These are phyloP conservation scores for Athene noctua DNA, from an alignment of 2,113 vertebrate genomes.

Conservation along the genomic window DNA sequence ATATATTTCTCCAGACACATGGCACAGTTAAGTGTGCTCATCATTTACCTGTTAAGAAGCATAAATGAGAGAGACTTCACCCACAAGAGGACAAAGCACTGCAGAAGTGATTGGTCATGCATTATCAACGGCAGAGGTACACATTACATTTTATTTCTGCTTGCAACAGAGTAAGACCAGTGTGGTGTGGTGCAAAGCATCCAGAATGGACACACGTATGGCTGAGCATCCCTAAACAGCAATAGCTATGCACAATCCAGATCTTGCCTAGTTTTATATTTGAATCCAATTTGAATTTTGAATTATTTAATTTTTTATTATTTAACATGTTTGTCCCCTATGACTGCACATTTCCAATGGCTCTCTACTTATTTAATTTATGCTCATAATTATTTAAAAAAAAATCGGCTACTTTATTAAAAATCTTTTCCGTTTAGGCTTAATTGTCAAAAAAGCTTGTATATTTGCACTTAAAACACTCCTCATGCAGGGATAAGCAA, in stretches of 20 bases:
- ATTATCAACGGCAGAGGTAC: background rate
- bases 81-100: background rate
- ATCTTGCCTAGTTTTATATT: background rate
- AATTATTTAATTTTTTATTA: background rate
- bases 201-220: rapidly evolving
- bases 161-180: background rate
- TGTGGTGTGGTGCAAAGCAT: background rate
- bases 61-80: background rate
- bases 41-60: background rate
- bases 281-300: background rate
- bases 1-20: background rate
- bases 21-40: background rate
- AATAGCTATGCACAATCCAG: rapidly evolving
- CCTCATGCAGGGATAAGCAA: background rate
- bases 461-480: constrained; percentile 6
- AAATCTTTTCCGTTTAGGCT: background rate
- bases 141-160: background rate
- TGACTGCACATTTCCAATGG: background rate
- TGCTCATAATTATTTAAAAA: background rate
- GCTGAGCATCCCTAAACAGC: background rate
- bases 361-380: background rate
- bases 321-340: background rate
- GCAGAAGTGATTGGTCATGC: background rate
- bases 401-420: background rate
- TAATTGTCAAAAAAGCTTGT: constrained; percentile 22